These are phyloP conservation scores for Scytalopus superciliaris DNA, from an alignment of 2,113 vertebrate species.

Conservation along the genomic window DNA sequence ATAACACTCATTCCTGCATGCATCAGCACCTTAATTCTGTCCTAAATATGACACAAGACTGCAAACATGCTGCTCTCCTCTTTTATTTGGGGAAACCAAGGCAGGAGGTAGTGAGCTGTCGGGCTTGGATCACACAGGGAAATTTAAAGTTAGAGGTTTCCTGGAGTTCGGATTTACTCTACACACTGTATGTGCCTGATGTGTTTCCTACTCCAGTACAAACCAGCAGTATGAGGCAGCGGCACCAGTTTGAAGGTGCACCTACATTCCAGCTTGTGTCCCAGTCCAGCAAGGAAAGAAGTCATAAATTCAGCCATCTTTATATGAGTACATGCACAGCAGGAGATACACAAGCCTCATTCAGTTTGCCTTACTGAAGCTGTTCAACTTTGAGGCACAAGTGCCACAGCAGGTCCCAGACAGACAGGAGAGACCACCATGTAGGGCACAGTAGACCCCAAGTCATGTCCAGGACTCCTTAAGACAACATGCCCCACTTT, in stretches of 20 bases:
- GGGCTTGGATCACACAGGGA: neutral
- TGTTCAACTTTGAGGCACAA: neutral
- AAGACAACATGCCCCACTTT: neutral
- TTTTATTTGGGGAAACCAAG: neutral
- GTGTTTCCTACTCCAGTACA: neutral
- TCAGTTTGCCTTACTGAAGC: neutral
- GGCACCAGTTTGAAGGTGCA: neutral
- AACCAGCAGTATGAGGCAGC: neutral
- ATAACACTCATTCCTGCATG: neutral
- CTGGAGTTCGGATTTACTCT: neutral
- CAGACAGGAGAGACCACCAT: neutral
- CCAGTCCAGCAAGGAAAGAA: neutral
- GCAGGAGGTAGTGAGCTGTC: neutral
- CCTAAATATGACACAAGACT: neutral
- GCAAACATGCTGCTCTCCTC: neutral
- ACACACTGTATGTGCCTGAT: neutral
- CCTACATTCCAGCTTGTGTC: neutral
- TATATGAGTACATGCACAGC: no score
- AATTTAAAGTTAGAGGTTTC: neutral
- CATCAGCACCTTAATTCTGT: neutral
- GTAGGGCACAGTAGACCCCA: no score
- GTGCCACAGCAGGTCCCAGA: neutral
- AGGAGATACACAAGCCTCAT: neutral
- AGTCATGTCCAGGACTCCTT: neutral
- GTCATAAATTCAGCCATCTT: neutral